Conservation (phyloP, 2,113 vertebrate genomes). For the Phocoena sinus region DNA sequence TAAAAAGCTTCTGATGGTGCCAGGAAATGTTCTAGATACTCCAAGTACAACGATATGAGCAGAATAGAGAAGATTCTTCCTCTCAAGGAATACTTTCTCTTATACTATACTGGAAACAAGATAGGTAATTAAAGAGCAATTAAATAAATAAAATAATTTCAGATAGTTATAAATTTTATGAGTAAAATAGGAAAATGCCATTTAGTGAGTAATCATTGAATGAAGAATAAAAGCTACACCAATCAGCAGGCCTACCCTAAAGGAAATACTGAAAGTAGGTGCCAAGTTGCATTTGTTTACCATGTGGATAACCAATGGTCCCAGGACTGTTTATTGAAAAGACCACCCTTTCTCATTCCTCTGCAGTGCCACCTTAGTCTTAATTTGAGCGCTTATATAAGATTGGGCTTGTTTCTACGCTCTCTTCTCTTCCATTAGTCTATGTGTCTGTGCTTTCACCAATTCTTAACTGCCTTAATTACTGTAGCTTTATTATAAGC, state of each 20-base stretch:
- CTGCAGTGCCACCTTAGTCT: background rate
- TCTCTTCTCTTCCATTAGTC: background rate
- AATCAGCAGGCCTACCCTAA: background rate
- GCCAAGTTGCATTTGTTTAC: background rate
- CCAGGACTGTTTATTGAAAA: background rate
- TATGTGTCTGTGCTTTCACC: background rate
- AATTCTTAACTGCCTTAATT: background rate
- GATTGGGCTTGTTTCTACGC: background rate
- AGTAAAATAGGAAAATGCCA: background rate
- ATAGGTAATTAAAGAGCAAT: background rate
- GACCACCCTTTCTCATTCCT: background rate
- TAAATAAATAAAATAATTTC: background rate
- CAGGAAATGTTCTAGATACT: background rate
- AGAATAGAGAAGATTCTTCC: background rate
- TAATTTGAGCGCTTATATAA: background rate
- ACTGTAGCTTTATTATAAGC: background rate
- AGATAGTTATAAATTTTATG: background rate
- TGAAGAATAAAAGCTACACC: background rate
- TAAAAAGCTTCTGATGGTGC: background rate
- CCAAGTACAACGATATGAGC: background rate
- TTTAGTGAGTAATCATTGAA: background rate
- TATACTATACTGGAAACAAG: background rate
- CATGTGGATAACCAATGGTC: background rate
- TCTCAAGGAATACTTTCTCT: background rate
- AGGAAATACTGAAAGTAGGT: background rate